These are phyloP conservation scores for Mimachlamys varia DNA, from an alignment of 2,888 invertebrate species.

Conservation along the genomic window DNA sequence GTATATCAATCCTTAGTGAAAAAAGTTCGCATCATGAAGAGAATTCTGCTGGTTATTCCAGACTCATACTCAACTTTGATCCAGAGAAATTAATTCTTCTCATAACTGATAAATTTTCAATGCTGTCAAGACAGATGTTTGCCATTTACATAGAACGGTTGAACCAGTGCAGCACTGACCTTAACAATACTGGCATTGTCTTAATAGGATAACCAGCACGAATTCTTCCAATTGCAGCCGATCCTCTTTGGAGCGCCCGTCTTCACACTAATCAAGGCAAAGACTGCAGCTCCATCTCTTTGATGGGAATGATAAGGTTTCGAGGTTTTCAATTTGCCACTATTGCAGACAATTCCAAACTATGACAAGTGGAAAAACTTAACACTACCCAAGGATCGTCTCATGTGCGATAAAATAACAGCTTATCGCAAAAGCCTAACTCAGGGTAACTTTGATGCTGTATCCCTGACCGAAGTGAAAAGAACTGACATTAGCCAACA, in stretches of 20 bases:
- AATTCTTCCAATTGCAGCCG: neutral
- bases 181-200: neutral
- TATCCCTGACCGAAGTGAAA: neutral
- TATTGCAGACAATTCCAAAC: neutral
- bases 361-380: neutral
- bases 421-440: neutral
- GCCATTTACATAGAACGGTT: neutral
- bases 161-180: neutral
- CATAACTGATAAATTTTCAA: neutral
- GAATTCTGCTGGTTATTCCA: neutral
- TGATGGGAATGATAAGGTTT: neutral
- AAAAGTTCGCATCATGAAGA: neutral
- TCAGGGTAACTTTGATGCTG: neutral
- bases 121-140: neutral
- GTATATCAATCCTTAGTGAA: neutral
- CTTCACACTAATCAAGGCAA: neutral
- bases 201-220: neutral
- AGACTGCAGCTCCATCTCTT: neutral
- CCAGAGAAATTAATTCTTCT: neutral
- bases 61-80: neutral
- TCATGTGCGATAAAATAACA: neutral
- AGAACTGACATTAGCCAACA: neutral
- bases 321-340: neutral
- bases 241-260: neutral
- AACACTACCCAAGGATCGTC: neutral